Evolutionary conservation across 2,888 invertebrate genomes (phyloP).

Genomic region (Drosophila mercatorum): DNA sequence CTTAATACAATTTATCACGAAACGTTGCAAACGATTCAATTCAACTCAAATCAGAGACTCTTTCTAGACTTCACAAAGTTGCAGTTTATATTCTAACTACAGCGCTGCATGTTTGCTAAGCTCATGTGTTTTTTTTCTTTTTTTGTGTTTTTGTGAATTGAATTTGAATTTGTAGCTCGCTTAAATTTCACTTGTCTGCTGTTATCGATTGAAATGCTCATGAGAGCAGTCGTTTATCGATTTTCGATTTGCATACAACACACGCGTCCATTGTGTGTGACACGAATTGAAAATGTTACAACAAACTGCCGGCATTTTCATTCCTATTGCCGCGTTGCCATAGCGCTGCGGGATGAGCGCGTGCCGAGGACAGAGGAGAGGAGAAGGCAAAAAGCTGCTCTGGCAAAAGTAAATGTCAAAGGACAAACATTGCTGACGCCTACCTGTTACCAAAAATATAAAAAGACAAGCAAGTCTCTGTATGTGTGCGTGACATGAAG

Average conservation of each 20-base stretch:
- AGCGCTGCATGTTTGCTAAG: background rate
- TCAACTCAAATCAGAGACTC: background rate
- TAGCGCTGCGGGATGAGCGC: background rate
- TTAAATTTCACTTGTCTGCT: slow-evolving; percentile 12
- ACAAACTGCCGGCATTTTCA: slow-evolving; percentile 29
- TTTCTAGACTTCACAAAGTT: background rate
- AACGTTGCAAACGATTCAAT: too few species aligned
- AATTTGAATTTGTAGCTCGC: slow-evolving; percentile 11
- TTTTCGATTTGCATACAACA: slow-evolving; percentile 61
- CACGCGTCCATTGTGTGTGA: slow-evolving; percentile 40
- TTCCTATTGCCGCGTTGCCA: background rate
- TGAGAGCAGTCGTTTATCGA: slow-evolving; percentile 49
- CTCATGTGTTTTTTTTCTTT: background rate
- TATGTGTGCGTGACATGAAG: background rate
- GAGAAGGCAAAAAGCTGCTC: slow-evolving; percentile 4
- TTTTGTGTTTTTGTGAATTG: background rate
- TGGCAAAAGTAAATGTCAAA: slow-evolving; percentile 63
- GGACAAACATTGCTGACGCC: slow-evolving; percentile 53
- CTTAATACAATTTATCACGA: too few species aligned
- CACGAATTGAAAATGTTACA: slow-evolving; percentile 44
- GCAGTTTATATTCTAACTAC: background rate
- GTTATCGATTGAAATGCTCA: slow-evolving; percentile 49
- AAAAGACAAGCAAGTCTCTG: background rate
- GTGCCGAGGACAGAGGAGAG: background rate
- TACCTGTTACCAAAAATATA: slow-evolving; percentile 38